These are phyloP conservation scores for Eptesicus fuscus DNA, from an alignment of 2,113 vertebrate species.

Conservation along the genomic window DNA sequence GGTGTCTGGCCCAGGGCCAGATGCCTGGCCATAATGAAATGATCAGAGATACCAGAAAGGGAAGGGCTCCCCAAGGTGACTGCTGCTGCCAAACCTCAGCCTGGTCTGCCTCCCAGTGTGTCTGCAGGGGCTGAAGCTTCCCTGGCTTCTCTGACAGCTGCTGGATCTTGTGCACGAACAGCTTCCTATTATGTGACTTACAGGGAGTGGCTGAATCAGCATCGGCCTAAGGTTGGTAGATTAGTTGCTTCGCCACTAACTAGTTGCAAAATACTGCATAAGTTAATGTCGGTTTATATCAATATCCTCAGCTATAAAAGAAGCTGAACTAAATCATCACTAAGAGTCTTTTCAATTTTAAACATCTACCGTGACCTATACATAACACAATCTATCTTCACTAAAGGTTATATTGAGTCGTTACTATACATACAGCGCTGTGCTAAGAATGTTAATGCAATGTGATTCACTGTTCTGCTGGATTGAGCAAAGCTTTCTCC, in stretches of 20 bases:
- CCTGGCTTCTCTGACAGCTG: background rate
- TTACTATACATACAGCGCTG: background rate
- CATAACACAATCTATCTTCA: background rate
- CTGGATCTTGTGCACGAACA: background rate
- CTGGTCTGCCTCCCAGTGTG: background rate
- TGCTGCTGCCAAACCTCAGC: background rate
- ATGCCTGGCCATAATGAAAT: background rate
- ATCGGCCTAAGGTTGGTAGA: background rate
- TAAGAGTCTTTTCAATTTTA: background rate
- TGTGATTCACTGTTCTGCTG: background rate
- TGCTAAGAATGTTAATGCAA: background rate
- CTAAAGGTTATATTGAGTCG: background rate
- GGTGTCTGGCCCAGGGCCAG: background rate
- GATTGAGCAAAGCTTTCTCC: background rate
- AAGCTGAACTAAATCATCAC: background rate
- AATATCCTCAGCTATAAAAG: background rate
- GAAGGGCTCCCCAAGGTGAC: background rate
- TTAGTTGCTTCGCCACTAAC: background rate
- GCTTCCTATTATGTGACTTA: background rate
- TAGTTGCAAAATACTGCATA: background rate
- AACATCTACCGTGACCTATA: background rate
- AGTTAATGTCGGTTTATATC: background rate
- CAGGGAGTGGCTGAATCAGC: background rate
- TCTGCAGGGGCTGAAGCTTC: background rate
- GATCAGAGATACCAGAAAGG: background rate